These are phyloP conservation scores for Smutsia gigantea DNA, from an alignment of 2,797 vertebrate genomes.

Conservation along the genomic window DNA sequence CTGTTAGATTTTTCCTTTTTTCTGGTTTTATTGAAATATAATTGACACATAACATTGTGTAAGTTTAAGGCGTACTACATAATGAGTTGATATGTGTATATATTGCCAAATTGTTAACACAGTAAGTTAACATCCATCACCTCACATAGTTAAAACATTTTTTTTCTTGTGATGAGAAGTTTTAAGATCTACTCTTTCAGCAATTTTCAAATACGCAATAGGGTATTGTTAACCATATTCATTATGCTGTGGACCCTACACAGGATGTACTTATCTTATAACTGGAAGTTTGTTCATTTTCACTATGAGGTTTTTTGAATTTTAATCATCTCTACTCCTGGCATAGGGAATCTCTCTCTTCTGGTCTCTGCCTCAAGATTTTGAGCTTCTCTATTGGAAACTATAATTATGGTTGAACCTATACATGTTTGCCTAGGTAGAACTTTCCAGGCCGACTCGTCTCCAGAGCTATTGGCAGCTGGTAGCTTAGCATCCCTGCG, in stretches of 20 bases:
- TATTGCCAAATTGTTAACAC: background rate
- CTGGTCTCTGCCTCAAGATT: background rate
- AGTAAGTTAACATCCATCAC: background rate
- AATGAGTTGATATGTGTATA: background rate
- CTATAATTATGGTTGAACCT: background rate
- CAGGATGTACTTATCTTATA: background rate
- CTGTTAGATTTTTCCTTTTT: background rate
- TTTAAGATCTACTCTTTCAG: background rate
- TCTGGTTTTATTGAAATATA: background rate
- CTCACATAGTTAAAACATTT: background rate
- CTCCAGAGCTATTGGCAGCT: background rate
- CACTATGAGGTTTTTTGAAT: background rate
- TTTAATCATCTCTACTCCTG: background rate
- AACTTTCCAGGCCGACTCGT: background rate
- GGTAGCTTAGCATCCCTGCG: background rate
- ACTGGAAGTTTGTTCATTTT: background rate
- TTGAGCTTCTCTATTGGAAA: background rate
- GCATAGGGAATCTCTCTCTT: background rate
- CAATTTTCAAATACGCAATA: background rate
- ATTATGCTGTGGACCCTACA: background rate
- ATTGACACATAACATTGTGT: background rate
- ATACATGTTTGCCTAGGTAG: background rate
- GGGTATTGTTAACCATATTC: background rate
- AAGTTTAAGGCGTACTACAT: background rate
- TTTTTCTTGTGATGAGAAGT: background rate